A percentile compares a stretch with the other conserved stretches of the same genome.
Evolutionary conservation across 2,888 invertebrate genomes (phyloP).

Genomic region (Eurytoma adleriae): DNA sequence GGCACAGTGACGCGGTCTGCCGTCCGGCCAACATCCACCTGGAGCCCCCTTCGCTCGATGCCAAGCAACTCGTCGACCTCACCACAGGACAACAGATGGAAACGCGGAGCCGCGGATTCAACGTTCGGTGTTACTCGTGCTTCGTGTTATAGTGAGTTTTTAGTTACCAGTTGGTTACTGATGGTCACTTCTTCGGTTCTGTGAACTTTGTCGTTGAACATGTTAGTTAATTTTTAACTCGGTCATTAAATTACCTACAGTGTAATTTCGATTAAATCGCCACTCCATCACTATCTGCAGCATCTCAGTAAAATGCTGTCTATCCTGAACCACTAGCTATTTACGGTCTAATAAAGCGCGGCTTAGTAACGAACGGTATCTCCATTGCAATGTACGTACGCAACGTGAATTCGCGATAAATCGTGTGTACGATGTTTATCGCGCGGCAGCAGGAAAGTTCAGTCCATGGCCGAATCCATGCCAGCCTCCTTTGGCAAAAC

Average conservation of each 20-base stretch:
- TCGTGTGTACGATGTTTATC: constrained; percentile 23
- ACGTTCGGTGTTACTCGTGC: too few species aligned
- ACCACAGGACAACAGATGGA: constrained; percentile 21
- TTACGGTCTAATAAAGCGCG: constrained; percentile 23
- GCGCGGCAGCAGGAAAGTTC: constrained; percentile 1
- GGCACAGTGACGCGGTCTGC: constrained; percentile 68
- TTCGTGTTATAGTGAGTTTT: too few species aligned
- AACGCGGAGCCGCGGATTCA: neutral
- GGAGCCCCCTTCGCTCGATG: constrained; percentile 59
- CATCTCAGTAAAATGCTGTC: too few species aligned
- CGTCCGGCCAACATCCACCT: constrained; percentile 71
- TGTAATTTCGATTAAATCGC: too few species aligned
- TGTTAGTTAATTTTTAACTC: too few species aligned
- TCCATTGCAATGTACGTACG: constrained; percentile 1
- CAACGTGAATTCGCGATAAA: constrained; percentile 8
- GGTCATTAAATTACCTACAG: too few species aligned
- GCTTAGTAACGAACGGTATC: constrained; percentile 19
- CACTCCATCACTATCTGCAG: too few species aligned
- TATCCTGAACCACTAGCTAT: too few species aligned
- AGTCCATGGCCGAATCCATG: constrained; percentile 1
- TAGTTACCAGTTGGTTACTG: too few species aligned
- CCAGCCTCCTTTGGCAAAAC: neutral
- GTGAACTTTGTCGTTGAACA: too few species aligned
- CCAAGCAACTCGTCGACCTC: neutral
- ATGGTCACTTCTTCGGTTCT: too few species aligned